A percentile compares a stretch with the other conserved stretches of the same genome.
These are phyloP conservation scores for Otis tarda DNA, from an alignment of 2,113 vertebrate genomes.

Conservation along the genomic window DNA sequence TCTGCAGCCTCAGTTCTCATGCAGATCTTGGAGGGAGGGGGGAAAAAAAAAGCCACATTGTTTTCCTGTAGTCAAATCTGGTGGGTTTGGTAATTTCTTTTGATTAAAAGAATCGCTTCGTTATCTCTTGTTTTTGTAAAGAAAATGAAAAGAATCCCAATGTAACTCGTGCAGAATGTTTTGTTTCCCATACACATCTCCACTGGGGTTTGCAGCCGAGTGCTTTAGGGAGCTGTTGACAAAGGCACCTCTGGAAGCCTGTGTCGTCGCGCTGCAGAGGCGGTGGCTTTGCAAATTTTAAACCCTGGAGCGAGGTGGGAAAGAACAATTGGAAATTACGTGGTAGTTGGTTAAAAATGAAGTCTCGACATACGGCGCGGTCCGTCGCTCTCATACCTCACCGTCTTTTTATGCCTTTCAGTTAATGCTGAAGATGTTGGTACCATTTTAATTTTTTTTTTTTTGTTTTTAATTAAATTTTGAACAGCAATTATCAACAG, in stretches of 20 bases:
- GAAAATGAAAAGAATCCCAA: not conserved
- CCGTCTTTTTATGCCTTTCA: not conserved
- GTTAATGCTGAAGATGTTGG: not conserved
- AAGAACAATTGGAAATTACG: not conserved
- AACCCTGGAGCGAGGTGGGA: not conserved
- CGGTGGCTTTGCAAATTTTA: conserved; percentile 9
- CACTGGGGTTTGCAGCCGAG: not conserved
- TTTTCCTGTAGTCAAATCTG: not conserved
- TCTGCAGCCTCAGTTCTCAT: conserved; percentile 1
- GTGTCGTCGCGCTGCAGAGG: not conserved
- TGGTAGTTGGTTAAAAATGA: not conserved
- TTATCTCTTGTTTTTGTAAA: not conserved
- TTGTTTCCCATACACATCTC: not conserved
- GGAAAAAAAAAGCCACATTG: not conserved
- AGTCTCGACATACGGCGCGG: not conserved
- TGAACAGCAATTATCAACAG: not conserved
- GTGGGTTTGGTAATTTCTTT: conserved; percentile 11
- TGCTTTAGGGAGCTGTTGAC: conserved; percentile 42
- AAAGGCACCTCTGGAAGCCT: conserved; percentile 5
- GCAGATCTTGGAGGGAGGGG: not conserved
- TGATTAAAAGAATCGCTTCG: not conserved
- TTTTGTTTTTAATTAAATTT: not conserved
- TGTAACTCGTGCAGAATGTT: not conserved
- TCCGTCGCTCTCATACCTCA: conserved; percentile 1
- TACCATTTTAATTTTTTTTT: not conserved